Evolutionary conservation across 2,888 invertebrate genomes (phyloP), one percentile per base, ranked within the genome.

Genomic region (Clivina fossor): DNA sequence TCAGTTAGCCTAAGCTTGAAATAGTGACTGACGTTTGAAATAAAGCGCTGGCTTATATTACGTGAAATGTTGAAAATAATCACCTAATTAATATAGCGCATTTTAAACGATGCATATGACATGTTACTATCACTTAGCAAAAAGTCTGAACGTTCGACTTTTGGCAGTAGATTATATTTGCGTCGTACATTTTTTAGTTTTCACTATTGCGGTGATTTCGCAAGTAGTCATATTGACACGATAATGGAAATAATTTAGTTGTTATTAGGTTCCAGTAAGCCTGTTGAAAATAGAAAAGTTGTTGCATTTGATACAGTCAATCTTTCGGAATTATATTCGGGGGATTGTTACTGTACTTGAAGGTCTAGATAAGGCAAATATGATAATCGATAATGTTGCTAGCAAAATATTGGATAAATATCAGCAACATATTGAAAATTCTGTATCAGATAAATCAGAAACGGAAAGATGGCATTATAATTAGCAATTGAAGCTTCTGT

Each of bases 61-160:
- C 46, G n/a, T 19, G 35, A 16, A 55, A 26, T 37, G 55, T 48
- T 24, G 55, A 55, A 18, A 28, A 48, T 30, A 37, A 38, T 38
- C 47, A 55, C 28, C 19, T 55, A n/a, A 38, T 47, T 8, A 35
- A 55, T 19, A 8, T 55, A 18, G 37, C 46, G 2, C 33, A 47
- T 30, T 38, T n/a, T 55, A 11, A 20, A 48, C 28, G 24, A 46
- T n/a, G 47, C 55, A 9, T 35, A 32, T 28, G 48, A 56, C 16
- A 20, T 30, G 15, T 56, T 48, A 33, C 20, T 38, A 16, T 20
- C 40, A 5, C 32, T 56, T 2, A 16, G 24, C 4, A 56, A 56
- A 32, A 54, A 47, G 19, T 50, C 38, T 13, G 50, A 50, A n/a
- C 5, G 49, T 5, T 49, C 49, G 8, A 50, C 40, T 22, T 50